These are phyloP conservation scores for Willowsia nigromaculata DNA, from an alignment of 2,888 invertebrate species.

Conservation along the genomic window DNA sequence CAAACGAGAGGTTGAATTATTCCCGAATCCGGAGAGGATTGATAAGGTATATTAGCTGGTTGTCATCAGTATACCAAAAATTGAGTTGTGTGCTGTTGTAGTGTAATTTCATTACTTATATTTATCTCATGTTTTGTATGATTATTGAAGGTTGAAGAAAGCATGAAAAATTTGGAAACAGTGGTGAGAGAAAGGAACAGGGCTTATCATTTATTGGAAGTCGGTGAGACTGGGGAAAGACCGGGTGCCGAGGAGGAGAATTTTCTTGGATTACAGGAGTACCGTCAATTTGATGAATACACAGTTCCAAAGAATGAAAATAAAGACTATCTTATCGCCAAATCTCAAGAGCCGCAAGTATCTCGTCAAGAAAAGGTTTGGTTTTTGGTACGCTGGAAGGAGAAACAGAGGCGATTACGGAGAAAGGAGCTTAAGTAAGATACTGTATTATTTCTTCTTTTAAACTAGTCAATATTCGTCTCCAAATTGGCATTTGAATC, in stretches of 20 bases:
- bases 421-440: background rate
- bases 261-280: conserved; percentile 77
- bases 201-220: conserved; percentile 94
- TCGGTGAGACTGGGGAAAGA: conserved; percentile 90
- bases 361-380: conserved; percentile 67
- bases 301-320: conserved; percentile 76
- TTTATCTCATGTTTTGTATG: background rate
- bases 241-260: conserved; percentile 83
- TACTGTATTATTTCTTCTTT: background rate
- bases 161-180: conserved; percentile 95
- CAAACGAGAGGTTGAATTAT: conserved; percentile 85
- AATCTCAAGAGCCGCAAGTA: conserved; percentile 68
- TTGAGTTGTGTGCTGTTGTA: too few relatives aligned
- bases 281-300: conserved; percentile 75
- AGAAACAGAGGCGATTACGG: conserved; percentile 50
- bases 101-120: background rate
- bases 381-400: conserved; percentile 69
- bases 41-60: conserved; percentile 86
- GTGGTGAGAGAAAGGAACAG: conserved; percentile 95
- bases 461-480: too few relatives aligned
- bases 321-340: conserved; percentile 68
- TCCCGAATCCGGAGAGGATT: conserved; percentile 95
- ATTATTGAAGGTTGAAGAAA: conserved; percentile 87
- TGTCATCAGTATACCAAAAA: too few relatives aligned
- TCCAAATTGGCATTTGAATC: background rate